phyloP scores from a whole-genome alignment of 1,140 invertebrate species.

The Temnothorax curvispinosus region DNA sequence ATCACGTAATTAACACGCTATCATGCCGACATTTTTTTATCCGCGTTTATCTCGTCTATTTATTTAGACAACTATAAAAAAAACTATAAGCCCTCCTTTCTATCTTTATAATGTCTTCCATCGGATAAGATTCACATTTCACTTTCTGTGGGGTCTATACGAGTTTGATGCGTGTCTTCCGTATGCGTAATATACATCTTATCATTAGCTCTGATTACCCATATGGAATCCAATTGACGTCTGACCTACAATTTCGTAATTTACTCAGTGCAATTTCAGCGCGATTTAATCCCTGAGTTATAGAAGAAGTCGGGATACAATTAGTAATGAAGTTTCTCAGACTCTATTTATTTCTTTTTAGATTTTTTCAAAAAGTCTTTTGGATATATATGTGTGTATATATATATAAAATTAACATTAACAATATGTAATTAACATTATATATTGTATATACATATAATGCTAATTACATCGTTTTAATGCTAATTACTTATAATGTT shows the following conservation, averaged over 20 bases:
- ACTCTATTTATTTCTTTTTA: not conserved
- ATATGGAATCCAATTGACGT: conserved; percentile 16
- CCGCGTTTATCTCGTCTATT: not conserved
- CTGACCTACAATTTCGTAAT: conserved; percentile 38
- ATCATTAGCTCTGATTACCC: conserved; percentile 23
- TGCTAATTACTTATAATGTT: too few species aligned
- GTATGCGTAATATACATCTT: not conserved
- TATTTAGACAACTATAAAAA: not conserved
- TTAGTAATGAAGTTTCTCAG: not conserved
- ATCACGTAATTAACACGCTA: not conserved
- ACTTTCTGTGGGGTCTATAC: not conserved
- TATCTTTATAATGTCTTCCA: not conserved
- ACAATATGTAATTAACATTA: too few species aligned
- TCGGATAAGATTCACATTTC: not conserved
- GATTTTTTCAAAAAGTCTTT: not conserved
- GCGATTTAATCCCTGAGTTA: not conserved
- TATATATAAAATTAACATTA: too few species aligned
- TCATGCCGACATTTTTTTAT: conserved; percentile 14
- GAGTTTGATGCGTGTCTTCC: conserved; percentile 1
- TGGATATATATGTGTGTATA: not conserved
- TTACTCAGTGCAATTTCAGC: not conserved
- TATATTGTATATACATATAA: too few species aligned
- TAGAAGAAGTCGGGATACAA: not conserved
- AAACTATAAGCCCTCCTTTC: not conserved
- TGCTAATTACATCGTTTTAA: too few species aligned